phyloP scores from a whole-genome alignment of 2,888 invertebrate species.

The Melanchra persicariae region DNA sequence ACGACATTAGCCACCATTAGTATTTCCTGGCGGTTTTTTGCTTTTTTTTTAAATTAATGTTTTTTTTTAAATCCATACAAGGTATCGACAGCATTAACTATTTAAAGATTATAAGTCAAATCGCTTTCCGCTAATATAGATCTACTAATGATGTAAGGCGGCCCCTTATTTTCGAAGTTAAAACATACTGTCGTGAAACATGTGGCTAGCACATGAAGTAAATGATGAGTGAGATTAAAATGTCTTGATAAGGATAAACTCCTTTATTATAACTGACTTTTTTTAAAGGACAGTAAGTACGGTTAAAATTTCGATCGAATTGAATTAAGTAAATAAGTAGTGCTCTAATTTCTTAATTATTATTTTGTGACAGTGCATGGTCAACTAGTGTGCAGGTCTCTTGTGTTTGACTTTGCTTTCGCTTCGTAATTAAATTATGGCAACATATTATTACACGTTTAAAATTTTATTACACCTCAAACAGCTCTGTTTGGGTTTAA shows the following conservation, averaged over 20 bases:
- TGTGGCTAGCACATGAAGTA: conserved; percentile 58
- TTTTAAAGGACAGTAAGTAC: background rate
- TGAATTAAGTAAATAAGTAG: background rate
- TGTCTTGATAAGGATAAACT: conserved; percentile 10
- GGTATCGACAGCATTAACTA: too few relatives aligned
- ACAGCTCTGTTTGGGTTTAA: background rate
- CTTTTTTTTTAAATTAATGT: too few relatives aligned
- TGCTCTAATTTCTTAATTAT: conserved; percentile 4
- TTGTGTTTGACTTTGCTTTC: conserved; percentile 42
- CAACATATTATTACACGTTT: conserved; percentile 15
- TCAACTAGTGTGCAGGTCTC: conserved; percentile 26
- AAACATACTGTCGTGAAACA: conserved; percentile 30
- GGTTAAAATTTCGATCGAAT: background rate
- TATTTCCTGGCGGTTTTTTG: too few relatives aligned
- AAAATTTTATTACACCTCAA: conserved; percentile 13
- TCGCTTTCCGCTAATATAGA: conserved; percentile 3
- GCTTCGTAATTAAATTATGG: conserved; percentile 9
- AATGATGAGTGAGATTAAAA: conserved; percentile 46
- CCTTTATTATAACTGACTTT: background rate
- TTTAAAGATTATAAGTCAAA: too few relatives aligned
- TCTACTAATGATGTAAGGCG: background rate
- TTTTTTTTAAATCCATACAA: too few relatives aligned
- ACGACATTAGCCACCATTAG: too few relatives aligned
- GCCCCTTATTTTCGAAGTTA: background rate
- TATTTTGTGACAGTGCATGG: conserved; percentile 28